Base-by-base conservation (phyloP, 2,113 vertebrate genomes). In the Campylorhamphus procurvoides region DNA sequence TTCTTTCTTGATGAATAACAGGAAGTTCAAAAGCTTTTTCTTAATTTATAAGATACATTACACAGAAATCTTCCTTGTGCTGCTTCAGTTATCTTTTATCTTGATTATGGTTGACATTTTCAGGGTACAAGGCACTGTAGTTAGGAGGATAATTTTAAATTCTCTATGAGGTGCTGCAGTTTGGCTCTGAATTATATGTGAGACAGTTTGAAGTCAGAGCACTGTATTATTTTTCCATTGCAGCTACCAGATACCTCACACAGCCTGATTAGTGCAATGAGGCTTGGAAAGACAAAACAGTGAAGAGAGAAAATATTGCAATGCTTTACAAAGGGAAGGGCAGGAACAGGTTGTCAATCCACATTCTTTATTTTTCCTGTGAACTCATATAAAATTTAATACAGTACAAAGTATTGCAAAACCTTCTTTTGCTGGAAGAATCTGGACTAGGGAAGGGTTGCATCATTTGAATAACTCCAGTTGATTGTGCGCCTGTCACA, bases 1-100 rank as follows among this genome's bases (percentile, higher is more conserved):
- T 94, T 89, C 82, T 80, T 74, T 81, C 64, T 73, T 80, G 94
- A 95, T 69, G 60, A 90, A 46, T 66, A 79, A 63, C 46, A 6
- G 50, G 53, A 94, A 92, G 85, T 96, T 94, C 94, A 81, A 81
- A 91, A 58, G 73, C 63, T 84, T 89, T 90, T 93, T 52, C 85
- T 90, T 87, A 90, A 63, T 95, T 87, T 90, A 92, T 94, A 94
- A 96, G 40, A 84, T 82, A 67, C 42, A 13, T 86, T 91, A 82
- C 71, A 78, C 47, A 82, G 89, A 74, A 60, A 53, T 86, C 83
- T 92, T 89, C 64, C 58, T n/a, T 49, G 49, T 63, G 46, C 44
- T 58, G 52, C 69, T 82, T 90, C 25, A 52, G 90, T 89, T 90
- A 72, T 56, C 64, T 89, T 95, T 94, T 88, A 47, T 95, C 78